phyloP scores from a whole-genome alignment of 1,140 invertebrate species.

The Triops longicaudatus region DNA sequence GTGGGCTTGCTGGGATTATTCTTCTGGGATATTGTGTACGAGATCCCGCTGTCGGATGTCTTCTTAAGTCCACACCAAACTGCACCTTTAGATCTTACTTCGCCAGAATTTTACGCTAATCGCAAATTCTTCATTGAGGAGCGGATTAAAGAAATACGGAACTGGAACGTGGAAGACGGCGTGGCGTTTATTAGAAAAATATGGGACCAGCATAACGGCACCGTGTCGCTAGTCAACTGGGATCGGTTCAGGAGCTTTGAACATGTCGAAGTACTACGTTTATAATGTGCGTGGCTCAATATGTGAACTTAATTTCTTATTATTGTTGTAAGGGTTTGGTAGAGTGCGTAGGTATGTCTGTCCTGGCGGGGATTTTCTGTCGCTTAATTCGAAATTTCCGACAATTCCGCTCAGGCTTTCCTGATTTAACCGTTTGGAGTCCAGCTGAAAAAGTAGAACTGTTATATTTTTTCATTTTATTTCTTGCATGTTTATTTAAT shows the following conservation, averaged over 20 bases:
- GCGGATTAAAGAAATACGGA: conserved; percentile 43
- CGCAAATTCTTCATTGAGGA: conserved; percentile 49
- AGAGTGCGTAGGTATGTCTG: conserved; percentile 46
- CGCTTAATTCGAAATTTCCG: conserved; percentile 50
- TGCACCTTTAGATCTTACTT: conserved; percentile 58
- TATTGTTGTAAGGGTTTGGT: conserved; percentile 44
- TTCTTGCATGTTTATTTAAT: conserved; percentile 25
- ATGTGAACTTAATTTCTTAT: conserved; percentile 29
- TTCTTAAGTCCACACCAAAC: conserved; percentile 57
- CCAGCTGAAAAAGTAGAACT: conserved; percentile 38
- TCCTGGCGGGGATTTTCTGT: conserved; percentile 51
- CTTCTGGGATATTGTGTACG: conserved; percentile 70
- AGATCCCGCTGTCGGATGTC: conserved; percentile 49
- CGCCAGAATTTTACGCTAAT: conserved; percentile 51
- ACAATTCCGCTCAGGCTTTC: conserved; percentile 60
- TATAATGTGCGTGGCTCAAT: too few species aligned
- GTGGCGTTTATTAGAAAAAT: conserved; percentile 39
- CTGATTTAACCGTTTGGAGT: conserved; percentile 76
- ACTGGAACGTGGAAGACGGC: conserved; percentile 39
- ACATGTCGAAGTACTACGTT: conserved; percentile 42
- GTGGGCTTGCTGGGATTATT: conserved; percentile 54
- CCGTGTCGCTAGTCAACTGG: conserved; percentile 45
- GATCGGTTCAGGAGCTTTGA: conserved; percentile 43
- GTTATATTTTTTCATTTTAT: too few species aligned
- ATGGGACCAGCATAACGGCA: conserved; percentile 42